phyloP scores from a whole-genome alignment of 2,888 invertebrate species.

The Luffia ferchaultella region DNA sequence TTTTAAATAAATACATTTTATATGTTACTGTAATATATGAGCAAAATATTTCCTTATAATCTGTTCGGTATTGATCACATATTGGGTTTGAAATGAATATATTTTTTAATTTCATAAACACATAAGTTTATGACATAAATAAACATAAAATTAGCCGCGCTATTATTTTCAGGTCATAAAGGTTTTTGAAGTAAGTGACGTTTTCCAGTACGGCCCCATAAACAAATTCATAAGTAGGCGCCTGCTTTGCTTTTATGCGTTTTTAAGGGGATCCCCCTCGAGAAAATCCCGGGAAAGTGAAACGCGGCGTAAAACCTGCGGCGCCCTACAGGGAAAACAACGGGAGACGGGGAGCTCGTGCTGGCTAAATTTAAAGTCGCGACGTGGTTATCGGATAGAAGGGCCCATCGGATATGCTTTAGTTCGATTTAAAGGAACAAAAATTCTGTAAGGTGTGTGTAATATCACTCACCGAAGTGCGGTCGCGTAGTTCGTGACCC shows the following conservation, averaged over 20 bases:
- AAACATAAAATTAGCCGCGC: background rate
- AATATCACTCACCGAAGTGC: too few relatives aligned
- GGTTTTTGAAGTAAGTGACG: slow-evolving; percentile 1
- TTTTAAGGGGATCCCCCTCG: slow-evolving; percentile 50
- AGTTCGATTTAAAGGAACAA: too few relatives aligned
- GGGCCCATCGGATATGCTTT: too few relatives aligned
- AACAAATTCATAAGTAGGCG: slow-evolving; percentile 66
- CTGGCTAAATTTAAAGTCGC: slow-evolving; percentile 7
- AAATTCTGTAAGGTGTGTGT: too few relatives aligned
- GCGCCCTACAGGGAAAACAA: slow-evolving; percentile 37
- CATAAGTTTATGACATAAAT: background rate
- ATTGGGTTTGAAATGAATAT: too few relatives aligned
- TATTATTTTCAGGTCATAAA: background rate
- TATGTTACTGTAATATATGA: too few relatives aligned
- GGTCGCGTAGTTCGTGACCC: too few relatives aligned
- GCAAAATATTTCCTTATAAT: too few relatives aligned
- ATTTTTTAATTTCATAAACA: too few relatives aligned
- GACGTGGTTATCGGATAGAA: slow-evolving; percentile 7
- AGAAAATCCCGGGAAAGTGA: slow-evolving; percentile 48
- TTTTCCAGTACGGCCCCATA: slow-evolving; percentile 48
- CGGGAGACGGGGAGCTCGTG: slow-evolving; percentile 18
- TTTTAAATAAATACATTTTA: too few relatives aligned
- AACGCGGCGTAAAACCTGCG: slow-evolving; percentile 48
- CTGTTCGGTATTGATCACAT: too few relatives aligned
- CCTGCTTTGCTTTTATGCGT: slow-evolving; percentile 51